These are phyloP conservation scores for Heliconius hermathena DNA, from an alignment of 1,140 invertebrate genomes.

Conservation along the genomic window DNA sequence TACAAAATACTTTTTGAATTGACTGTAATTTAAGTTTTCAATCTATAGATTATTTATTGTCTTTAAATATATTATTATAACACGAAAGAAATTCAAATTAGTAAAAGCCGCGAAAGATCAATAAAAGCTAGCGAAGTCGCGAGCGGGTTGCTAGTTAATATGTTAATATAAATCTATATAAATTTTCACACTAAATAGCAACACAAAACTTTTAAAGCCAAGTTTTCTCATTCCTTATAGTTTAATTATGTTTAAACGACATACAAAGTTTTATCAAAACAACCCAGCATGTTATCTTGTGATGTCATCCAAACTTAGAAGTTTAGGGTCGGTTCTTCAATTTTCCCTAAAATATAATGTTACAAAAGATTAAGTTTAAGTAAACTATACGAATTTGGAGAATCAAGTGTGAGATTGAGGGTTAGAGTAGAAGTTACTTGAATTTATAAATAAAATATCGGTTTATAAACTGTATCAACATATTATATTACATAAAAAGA, in stretches of 20 bases:
- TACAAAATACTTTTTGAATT: too few species aligned
- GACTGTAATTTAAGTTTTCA: too few species aligned
- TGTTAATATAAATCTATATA: too few species aligned
- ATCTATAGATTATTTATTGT: too few species aligned
- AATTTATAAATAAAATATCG: not conserved
- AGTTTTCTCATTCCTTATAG: not conserved
- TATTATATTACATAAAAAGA: not conserved
- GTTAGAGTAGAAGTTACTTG: not conserved
- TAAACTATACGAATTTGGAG: not conserved
- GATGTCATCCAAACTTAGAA: conserved; percentile 1
- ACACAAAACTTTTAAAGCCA: not conserved
- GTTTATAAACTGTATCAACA: not conserved
- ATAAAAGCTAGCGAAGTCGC: too few species aligned
- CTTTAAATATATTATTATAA: too few species aligned
- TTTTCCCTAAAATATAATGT: conserved; percentile 6
- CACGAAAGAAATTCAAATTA: too few species aligned
- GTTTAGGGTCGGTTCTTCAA: not conserved
- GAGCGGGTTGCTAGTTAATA: too few species aligned
- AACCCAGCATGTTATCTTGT: not conserved
- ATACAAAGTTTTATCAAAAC: not conserved
- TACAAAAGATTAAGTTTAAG: conserved; percentile 5
- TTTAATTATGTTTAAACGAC: not conserved
- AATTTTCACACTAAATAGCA: not conserved
- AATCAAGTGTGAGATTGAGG: not conserved
- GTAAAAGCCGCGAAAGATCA: too few species aligned